Evolutionary conservation across 2,888 invertebrate species (phyloP).

Genomic region (Synergus itoensis): DNA sequence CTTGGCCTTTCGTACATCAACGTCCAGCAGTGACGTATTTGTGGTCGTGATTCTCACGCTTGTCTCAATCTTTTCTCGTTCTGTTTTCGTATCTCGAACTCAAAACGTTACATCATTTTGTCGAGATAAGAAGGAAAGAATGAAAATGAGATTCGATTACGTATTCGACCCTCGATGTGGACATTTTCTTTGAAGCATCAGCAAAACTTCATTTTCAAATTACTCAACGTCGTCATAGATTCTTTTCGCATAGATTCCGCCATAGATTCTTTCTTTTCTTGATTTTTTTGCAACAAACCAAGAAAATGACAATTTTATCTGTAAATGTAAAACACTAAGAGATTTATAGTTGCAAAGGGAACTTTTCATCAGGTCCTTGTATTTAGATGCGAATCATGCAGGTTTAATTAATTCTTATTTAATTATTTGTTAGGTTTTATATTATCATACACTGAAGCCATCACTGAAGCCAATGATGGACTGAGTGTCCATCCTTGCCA

Average conservation of each 20-base stretch:
- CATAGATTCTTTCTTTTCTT: neutral
- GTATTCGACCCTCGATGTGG: slow-evolving; percentile 10
- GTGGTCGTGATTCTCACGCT: slow-evolving; percentile 14
- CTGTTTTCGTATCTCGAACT: slow-evolving; percentile 8
- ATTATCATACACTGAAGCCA: no score
- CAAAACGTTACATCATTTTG: slow-evolving; percentile 12
- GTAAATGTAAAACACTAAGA: no score
- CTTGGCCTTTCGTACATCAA: slow-evolving; percentile 9
- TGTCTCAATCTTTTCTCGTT: slow-evolving; percentile 24
- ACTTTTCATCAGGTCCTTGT: no score
- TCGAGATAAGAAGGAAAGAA: slow-evolving; percentile 9
- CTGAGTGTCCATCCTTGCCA: neutral
- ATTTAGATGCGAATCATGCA: no score
- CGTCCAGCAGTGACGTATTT: neutral
- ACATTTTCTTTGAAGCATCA: slow-evolving; percentile 2
- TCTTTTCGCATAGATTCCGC: no score
- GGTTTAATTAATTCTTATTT: no score
- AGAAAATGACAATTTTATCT: neutral
- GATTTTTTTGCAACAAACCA: neutral
- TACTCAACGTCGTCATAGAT: neutral
- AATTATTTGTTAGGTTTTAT: no score
- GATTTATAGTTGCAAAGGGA: no score
- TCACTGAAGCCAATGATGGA: no score
- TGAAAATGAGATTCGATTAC: slow-evolving; percentile 30
- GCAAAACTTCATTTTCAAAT: slow-evolving; percentile 21